A percentile compares a stretch with the other conserved stretches of the same genome.
phyloP scores from a whole-genome alignment of 2,113 vertebrate species.

The Mixornis gularis region DNA sequence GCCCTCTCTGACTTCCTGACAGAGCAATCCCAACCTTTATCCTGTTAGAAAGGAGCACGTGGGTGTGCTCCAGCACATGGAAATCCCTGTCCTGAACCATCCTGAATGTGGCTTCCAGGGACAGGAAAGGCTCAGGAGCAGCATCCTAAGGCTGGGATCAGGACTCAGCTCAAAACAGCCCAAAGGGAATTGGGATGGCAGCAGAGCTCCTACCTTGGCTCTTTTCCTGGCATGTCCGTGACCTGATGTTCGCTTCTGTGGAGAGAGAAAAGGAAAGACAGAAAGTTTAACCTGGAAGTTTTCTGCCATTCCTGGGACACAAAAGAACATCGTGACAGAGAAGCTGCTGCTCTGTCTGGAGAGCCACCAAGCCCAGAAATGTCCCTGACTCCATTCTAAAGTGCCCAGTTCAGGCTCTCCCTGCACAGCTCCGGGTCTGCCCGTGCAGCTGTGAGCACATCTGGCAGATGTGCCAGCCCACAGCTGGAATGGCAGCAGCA shows the following conservation, averaged over 20 bases:
- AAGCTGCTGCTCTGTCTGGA: not conserved
- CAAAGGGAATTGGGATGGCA: not conserved
- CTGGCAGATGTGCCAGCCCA: not conserved
- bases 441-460: not conserved
- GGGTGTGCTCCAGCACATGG: not conserved
- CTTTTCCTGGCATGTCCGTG: conserved; percentile 94
- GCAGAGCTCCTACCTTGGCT: conserved; percentile 83
- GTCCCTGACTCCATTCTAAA: not conserved
- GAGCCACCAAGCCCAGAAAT: not conserved
- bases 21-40: not conserved
- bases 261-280: conserved; percentile 19
- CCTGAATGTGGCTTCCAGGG: not conserved
- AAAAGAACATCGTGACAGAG: accelerated
- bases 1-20: not conserved
- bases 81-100: not conserved
- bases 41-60: not conserved
- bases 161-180: accelerated
- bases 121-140: not conserved
- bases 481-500: not conserved
- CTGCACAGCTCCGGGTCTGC: not conserved
- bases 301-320: not conserved
- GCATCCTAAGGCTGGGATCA: not conserved
- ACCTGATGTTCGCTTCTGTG: conserved; percentile 85
- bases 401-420: not conserved
- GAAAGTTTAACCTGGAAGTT: not conserved